Evolutionary conservation across 1,140 invertebrate genomes (phyloP).

Genomic region (Zaprionus vittiger): DNA sequence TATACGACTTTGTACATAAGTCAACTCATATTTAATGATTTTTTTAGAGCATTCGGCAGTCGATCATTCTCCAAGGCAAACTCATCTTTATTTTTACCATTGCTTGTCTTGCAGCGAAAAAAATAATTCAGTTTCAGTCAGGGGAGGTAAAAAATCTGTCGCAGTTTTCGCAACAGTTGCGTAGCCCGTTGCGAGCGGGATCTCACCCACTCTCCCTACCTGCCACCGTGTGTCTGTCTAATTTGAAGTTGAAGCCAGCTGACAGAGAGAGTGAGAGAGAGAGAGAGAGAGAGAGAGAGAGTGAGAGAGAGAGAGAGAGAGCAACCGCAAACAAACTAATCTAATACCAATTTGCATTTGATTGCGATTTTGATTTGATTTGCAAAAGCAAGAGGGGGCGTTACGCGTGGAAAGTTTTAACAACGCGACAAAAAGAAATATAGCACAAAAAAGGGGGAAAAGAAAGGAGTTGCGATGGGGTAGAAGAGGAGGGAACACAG

Average conservation of each 20-base stretch:
- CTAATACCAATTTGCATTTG: conserved; percentile 82
- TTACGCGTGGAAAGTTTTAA: conserved; percentile 59
- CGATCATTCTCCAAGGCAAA: not conserved
- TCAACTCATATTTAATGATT: not conserved
- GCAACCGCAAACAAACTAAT: conserved; percentile 74
- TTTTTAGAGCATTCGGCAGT: conserved; percentile 15
- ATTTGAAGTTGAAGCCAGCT: conserved; percentile 56
- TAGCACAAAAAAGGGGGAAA: conserved; percentile 19
- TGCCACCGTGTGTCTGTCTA: conserved; percentile 29
- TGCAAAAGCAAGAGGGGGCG: conserved; percentile 27
- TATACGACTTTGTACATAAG: not conserved
- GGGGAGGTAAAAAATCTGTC: conserved; percentile 59
- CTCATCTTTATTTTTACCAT: conserved; percentile 34
- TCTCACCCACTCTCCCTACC: not conserved
- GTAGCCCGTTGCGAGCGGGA: conserved; percentile 5
- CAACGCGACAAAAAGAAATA: conserved; percentile 32
- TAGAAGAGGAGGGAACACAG: not conserved
- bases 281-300: not conserved
- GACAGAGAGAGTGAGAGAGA: not conserved
- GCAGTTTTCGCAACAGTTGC: conserved; percentile 64
- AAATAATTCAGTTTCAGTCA: conserved; percentile 65
- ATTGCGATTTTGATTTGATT: conserved; percentile 80
- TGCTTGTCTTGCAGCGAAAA: conserved; percentile 32
- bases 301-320: not conserved
- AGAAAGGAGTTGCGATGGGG: not conserved